Percentiles rank a stretch among this genome's conserved stretches.
phyloP scores from a whole-genome alignment of 2,113 vertebrate genomes.

The Narcine bancroftii region DNA sequence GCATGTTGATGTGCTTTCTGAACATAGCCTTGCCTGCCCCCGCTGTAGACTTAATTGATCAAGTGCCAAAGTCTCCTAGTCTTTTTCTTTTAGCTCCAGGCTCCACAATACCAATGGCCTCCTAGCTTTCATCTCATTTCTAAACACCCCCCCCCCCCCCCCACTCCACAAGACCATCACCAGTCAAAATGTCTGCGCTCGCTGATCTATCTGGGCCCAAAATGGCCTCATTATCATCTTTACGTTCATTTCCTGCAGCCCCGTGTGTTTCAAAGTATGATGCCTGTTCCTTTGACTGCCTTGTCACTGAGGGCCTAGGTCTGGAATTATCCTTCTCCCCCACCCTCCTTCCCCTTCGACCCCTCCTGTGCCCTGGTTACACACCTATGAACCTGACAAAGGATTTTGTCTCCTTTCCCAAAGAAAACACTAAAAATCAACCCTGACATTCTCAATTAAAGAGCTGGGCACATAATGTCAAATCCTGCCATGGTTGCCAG shows the following conservation, averaged over 20 bases:
- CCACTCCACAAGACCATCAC: background rate
- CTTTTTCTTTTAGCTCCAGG: background rate
- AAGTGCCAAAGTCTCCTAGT: background rate
- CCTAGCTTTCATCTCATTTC: background rate
- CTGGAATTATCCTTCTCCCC: background rate
- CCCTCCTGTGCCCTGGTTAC: background rate
- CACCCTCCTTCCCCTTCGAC: background rate
- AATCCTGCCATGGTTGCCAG: no score
- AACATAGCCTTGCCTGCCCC: background rate
- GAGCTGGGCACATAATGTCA: no score
- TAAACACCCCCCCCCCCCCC: no score
- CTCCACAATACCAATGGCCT: background rate
- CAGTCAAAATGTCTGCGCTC: background rate
- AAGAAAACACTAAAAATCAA: background rate
- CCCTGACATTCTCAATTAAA: no score
- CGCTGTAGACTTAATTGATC: background rate
- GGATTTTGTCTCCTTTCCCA: background rate
- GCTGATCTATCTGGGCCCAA: background rate
- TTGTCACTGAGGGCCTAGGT: background rate
- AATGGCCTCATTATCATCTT: no score
- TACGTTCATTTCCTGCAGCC: background rate
- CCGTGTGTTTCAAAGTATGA: no score
- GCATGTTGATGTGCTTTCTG: background rate
- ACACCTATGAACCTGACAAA: background rate
- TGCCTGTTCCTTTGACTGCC: background rate